These are phyloP conservation scores for Calidris pugnax DNA, from an alignment of 2,113 vertebrate genomes.

Conservation along the genomic window DNA sequence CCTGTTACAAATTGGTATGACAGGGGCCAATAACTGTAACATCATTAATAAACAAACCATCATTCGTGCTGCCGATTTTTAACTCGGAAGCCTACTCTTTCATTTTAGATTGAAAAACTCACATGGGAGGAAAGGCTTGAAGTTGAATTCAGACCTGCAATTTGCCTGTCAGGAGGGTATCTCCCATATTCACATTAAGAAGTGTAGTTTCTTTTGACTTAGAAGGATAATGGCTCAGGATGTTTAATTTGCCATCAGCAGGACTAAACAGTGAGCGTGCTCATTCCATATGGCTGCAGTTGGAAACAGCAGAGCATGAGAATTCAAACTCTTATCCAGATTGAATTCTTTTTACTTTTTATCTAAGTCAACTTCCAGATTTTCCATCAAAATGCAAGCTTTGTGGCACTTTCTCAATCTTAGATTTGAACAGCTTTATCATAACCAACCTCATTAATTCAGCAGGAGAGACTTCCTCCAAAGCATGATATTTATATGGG, in stretches of 20 bases:
- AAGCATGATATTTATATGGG: conserved; percentile 50
- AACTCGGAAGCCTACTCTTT: not conserved
- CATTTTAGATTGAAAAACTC: not conserved
- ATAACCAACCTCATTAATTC: conserved; percentile 32
- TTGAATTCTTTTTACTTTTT: not conserved
- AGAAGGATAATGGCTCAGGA: not conserved
- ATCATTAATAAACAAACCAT: not conserved
- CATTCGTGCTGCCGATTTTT: not conserved
- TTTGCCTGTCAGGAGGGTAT: not conserved
- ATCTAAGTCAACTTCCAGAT: not conserved
- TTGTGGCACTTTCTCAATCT: not conserved
- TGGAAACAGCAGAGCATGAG: not conserved
- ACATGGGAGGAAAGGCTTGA: not conserved
- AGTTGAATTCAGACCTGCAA: not conserved
- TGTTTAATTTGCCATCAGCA: not conserved
- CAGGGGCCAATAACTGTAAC: not conserved
- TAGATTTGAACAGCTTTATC: conserved; percentile 18
- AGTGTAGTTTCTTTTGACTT: not conserved
- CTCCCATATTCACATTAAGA: not conserved
- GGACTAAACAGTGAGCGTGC: not conserved
- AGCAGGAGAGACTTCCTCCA: not conserved
- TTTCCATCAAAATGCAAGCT: conserved; percentile 12
- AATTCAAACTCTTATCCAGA: not conserved
- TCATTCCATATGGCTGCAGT: not conserved
- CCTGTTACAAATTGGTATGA: not conserved